These are phyloP conservation scores for Otus sunia DNA, from an alignment of 2,113 vertebrate species.

Conservation along the genomic window DNA sequence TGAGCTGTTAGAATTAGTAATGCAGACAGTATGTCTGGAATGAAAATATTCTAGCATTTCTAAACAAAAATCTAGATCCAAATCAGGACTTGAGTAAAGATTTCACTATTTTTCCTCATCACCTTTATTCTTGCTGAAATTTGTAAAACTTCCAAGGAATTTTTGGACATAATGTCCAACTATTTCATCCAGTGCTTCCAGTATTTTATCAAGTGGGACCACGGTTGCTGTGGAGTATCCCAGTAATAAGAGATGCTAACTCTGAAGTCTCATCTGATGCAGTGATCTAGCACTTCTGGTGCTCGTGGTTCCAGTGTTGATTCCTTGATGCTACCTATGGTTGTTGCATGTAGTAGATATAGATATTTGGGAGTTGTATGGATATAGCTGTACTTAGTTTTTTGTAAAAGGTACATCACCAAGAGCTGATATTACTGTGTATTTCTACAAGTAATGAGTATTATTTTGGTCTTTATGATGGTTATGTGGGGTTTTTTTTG, in stretches of 20 bases:
- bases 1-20: conserved; percentile 20
- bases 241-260: neutral
- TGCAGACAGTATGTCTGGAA: conserved; percentile 6
- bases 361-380: neutral
- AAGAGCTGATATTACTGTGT: neutral
- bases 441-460: neutral
- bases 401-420: neutral
- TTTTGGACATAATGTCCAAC: neutral
- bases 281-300: neutral
- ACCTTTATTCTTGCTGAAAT: neutral
- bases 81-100: neutral
- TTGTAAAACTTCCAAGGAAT: neutral
- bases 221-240: neutral
- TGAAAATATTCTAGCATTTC: neutral
- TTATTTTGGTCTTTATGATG: neutral
- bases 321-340: neutral
- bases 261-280: neutral
- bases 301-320: neutral
- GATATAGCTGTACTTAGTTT: neutral
- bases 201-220: neutral
- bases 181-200: neutral
- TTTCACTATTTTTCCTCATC: neutral
- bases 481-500: neutral
- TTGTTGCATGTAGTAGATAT: neutral
- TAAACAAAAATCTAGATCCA: neutral